These are phyloP conservation scores for Plecotus auritus DNA, from an alignment of 2,113 vertebrate species.

Conservation along the genomic window DNA sequence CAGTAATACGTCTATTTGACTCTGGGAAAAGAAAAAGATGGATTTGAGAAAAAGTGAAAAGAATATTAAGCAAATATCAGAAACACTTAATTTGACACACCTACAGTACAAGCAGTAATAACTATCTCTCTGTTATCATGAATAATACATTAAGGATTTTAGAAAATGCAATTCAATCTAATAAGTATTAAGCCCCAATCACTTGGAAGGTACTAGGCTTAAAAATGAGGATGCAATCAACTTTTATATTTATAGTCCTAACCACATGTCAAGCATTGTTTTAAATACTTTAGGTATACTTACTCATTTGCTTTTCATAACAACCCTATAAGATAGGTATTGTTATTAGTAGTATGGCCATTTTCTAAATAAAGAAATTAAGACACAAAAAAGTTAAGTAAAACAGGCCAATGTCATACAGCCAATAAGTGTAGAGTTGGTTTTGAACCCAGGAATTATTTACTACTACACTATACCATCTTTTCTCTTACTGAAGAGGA, in stretches of 20 bases:
- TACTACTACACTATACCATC: not conserved
- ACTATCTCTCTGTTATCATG: not conserved
- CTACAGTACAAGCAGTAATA: not conserved
- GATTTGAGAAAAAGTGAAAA: not conserved
- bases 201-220: not conserved
- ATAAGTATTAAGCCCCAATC: not conserved
- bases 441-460: constrained; percentile 10
- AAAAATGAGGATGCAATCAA: not conserved
- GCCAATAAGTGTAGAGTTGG: not conserved
- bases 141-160: not conserved
- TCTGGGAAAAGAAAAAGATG: constrained; percentile 78
- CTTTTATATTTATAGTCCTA: not conserved
- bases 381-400: not conserved
- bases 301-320: constrained; percentile 1
- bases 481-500: not conserved
- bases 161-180: not conserved
- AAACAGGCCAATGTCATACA: not conserved
- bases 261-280: not conserved
- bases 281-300: not conserved
- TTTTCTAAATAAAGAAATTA: constrained; percentile 21
- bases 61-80: not conserved
- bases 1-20: constrained; percentile 88
- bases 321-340: not conserved
- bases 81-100: not conserved
- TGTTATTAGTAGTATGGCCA: not conserved